A percentile compares a stretch with the other conserved stretches of the same genome.
These are phyloP conservation scores for Sarcophaga carnaria DNA, from an alignment of 2,888 invertebrate genomes.

Conservation along the genomic window DNA sequence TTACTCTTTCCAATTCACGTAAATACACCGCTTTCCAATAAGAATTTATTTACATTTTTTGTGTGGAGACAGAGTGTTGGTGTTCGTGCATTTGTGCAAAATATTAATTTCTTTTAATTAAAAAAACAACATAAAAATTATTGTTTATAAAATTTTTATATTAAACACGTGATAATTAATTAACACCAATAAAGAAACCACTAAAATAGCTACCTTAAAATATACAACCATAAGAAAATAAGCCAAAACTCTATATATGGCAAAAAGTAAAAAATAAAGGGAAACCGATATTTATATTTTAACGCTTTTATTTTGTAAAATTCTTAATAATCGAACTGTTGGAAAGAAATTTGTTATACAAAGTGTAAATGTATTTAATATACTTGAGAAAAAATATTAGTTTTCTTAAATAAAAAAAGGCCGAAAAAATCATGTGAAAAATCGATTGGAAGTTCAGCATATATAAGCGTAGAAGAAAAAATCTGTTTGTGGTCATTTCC, in stretches of 20 bases:
- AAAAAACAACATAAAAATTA: constrained; percentile 53
- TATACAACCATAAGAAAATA: constrained; percentile 5
- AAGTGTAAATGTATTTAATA: constrained; percentile 38
- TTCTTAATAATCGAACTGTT: background rate
- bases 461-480: constrained; percentile 51
- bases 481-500: constrained; percentile 63
- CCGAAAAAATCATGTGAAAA: constrained; percentile 79
- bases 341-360: background rate
- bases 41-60: constrained; percentile 78
- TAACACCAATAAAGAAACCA: constrained; percentile 45
- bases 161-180: constrained; percentile 57
- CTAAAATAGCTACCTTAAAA: constrained; percentile 11
- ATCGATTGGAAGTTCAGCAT: constrained; percentile 78
- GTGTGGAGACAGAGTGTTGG: constrained; percentile 74
- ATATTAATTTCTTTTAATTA: constrained; percentile 73
- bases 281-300: constrained; percentile 3
- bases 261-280: constrained; percentile 12
- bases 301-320: constrained; percentile 33
- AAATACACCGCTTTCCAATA: constrained; percentile 74
- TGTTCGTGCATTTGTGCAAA: constrained; percentile 63
- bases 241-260: constrained; percentile 27
- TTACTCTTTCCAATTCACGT: constrained; percentile 70
- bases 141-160: constrained; percentile 45
- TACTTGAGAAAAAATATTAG: constrained; percentile 18
- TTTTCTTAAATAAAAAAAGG: constrained; percentile 41